phyloP scores from a whole-genome alignment of 2,888 invertebrate genomes.

The Hyppa rectilinea region DNA sequence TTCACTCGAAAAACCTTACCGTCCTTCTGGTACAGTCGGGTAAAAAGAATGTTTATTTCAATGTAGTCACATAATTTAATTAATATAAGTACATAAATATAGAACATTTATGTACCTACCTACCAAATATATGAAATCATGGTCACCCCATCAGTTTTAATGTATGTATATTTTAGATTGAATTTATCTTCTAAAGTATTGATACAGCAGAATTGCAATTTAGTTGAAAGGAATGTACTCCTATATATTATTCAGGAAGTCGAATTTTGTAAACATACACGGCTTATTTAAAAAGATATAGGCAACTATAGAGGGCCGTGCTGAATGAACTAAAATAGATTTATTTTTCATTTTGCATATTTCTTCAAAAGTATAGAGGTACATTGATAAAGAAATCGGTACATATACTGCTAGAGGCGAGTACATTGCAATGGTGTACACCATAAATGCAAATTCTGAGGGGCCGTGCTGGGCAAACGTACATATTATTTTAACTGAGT shows the following conservation, averaged over 20 bases:
- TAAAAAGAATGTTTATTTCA: slow-evolving; percentile 19
- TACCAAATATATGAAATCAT: slow-evolving; percentile 18
- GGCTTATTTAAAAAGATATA: slow-evolving; percentile 4
- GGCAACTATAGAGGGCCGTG: too few relatives aligned
- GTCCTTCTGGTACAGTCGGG: slow-evolving; percentile 19
- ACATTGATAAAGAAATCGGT: slow-evolving; percentile 26
- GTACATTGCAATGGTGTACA: slow-evolving; percentile 26
- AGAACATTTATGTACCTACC: slow-evolving; percentile 20
- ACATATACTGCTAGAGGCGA: slow-evolving; percentile 24
- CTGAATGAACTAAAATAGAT: slow-evolving; percentile 23
- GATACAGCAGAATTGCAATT: slow-evolving; percentile 29
- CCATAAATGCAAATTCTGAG: slow-evolving; percentile 8
- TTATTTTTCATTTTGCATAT: slow-evolving; percentile 26
- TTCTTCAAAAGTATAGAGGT: slow-evolving; percentile 24
- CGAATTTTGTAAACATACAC: slow-evolving; percentile 34
- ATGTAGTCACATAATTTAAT: slow-evolving; percentile 20
- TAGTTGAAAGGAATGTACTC: slow-evolving; percentile 35
- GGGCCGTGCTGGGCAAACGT: slow-evolving; percentile 2
- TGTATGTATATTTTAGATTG: slow-evolving; percentile 29
- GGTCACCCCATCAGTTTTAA: slow-evolving; percentile 20
- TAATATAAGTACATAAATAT: slow-evolving; percentile 20
- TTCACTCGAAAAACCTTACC: slow-evolving; percentile 1
- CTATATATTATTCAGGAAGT: slow-evolving; percentile 29
- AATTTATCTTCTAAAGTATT: slow-evolving; percentile 29
- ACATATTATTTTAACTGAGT: background rate